Conservation (phyloP, 1,140 invertebrate genomes). For the Drosophila simulans region DNA sequence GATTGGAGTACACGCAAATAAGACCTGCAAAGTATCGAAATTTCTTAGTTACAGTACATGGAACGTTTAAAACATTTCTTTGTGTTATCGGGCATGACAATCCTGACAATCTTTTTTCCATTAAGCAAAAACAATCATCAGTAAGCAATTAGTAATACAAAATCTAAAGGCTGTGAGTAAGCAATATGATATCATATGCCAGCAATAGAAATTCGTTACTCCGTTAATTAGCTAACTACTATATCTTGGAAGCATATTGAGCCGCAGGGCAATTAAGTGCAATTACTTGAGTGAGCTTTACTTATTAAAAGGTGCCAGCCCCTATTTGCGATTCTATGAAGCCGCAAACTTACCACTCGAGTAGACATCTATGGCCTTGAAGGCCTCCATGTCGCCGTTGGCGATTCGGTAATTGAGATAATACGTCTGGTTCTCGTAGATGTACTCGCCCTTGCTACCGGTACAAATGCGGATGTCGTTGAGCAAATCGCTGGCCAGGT, state of each 20-base stretch:
- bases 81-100: neutral
- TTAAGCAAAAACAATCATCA: neutral
- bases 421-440: constrained; percentile 93
- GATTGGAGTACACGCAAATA: constrained; percentile 96
- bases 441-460: constrained; percentile 93
- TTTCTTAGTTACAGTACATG: too few relatives aligned
- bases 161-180: constrained; percentile 11
- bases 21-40: constrained; percentile 86
- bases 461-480: constrained; percentile 88
- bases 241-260: constrained; percentile 2
- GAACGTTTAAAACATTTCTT: too few relatives aligned
- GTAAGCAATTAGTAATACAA: neutral
- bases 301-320: neutral
- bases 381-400: constrained; percentile 89
- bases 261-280: constrained; percentile 11
- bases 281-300: constrained; percentile 1
- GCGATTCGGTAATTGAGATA: constrained; percentile 94
- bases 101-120: too few relatives aligned
- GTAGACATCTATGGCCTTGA: constrained; percentile 84
- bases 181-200: constrained; percentile 19
- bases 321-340: neutral
- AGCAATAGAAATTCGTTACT: neutral
- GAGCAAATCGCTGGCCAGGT: constrained; percentile 91
- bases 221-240: constrained; percentile 1
- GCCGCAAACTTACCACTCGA: constrained; percentile 86